Percentiles rank a stretch among this genome's conserved stretches.
Evolutionary conservation across 2,797 vertebrate genomes (phyloP).

Genomic region (Halcyon leucocephala): DNA sequence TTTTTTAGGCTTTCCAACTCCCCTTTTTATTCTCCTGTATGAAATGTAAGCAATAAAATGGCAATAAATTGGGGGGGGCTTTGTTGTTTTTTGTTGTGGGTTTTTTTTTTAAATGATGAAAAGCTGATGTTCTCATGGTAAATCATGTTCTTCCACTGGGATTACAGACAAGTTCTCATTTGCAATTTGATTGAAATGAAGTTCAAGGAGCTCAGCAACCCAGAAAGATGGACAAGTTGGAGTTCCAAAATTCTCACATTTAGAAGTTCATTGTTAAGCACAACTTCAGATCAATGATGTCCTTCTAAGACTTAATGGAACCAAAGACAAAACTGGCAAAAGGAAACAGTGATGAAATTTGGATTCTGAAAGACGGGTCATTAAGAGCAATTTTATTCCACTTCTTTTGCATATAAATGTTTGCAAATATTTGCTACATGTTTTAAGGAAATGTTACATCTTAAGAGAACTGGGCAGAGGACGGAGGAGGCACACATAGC

Average conservation of each 20-base stretch:
- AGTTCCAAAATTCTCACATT: not conserved
- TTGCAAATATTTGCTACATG: not conserved
- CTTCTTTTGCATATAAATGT: not conserved
- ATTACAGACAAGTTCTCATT: not conserved
- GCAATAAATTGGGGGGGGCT: not conserved
- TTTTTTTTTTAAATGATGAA: not conserved
- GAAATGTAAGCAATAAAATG: not conserved
- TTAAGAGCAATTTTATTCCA: not conserved
- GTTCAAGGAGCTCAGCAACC: not conserved
- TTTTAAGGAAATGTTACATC: not conserved
- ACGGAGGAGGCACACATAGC: accelerated
- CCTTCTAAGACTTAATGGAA: not conserved
- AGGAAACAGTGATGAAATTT: not conserved
- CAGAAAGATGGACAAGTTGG: not conserved
- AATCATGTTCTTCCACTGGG: not conserved
- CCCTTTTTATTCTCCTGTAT: not conserved
- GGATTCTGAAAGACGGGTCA: not conserved
- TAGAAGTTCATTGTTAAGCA: not conserved
- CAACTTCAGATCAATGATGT: not conserved
- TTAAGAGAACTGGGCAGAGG: not conserved
- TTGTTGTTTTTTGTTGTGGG: not conserved
- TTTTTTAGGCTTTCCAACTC: not conserved
- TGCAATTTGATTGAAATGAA: not conserved
- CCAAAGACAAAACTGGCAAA: not conserved
- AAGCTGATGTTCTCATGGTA: not conserved